Evolutionary conservation across 2,888 invertebrate genomes (phyloP), one percentile per base, ranked within the genome.

Genomic region (Cheilosia impressa): DNA sequence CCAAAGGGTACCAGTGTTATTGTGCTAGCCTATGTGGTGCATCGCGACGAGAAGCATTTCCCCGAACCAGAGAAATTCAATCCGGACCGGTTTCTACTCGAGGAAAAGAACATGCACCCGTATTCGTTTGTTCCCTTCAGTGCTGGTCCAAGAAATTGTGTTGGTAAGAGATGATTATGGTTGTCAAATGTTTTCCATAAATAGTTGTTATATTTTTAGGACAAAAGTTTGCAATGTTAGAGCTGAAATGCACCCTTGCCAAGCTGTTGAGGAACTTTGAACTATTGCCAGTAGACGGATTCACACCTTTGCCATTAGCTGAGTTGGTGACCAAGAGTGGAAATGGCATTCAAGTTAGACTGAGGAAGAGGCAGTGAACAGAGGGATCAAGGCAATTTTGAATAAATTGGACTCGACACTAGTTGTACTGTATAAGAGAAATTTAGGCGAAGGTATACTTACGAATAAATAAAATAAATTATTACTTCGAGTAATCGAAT

Each of bases 1-100:
- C 93, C 93, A 1, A 92, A 92, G 83, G 93, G 91, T 2, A 90
- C 91, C 0, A 89, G 89, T 10, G 79, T 93, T 1, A 89, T 88
- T 19, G 89, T 93, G 38, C 90, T 92, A 17, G 88, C 93, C 27
- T 93, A 93, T 83, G 91, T 93, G 76, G 89, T 93, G 45, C 93
- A 93, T 88, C 92, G 93, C 31, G 91, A 93, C 88, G 92, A 93
- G 1, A 89, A 90, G 2, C 88, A 92, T 41, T 94, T 93, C 88
- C 92, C 93, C 5, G 89, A 94, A 57, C 93, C 94, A 0, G 90
- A 91, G 24, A 89, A 89, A 75, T 92, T 92, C 62, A 88, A 90
- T 87, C 92, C 92, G 2, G 90, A 91, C 52, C 87, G 92, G n/a
- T 92, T 92, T 88, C 88, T 91, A 65, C 73, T 84, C 2, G 88